phyloP scores from a whole-genome alignment of 2,888 invertebrate genomes.

The Amiota mariae region DNA sequence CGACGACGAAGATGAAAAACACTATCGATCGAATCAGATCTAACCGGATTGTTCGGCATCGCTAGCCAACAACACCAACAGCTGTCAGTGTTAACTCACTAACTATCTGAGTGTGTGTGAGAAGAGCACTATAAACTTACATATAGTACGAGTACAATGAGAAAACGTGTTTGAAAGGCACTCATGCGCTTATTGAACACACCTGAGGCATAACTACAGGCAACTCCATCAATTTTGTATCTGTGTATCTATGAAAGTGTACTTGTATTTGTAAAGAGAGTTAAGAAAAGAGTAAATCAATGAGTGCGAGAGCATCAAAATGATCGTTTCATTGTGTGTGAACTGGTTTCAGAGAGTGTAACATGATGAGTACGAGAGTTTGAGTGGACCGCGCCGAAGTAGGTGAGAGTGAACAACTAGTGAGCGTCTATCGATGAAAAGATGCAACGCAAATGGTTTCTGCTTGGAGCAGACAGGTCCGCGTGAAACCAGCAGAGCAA shows the following conservation, averaged over 20 bases:
- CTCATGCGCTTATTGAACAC: constrained; percentile 13
- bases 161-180: constrained; percentile 43
- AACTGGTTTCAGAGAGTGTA: constrained; percentile 14
- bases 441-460: constrained; percentile 46
- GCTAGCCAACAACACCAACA: constrained; percentile 34
- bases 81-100: constrained; percentile 34
- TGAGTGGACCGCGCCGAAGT: constrained; percentile 29
- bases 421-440: constrained; percentile 36
- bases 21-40: constrained; percentile 37
- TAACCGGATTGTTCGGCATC: constrained; percentile 52
- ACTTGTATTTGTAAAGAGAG: constrained; percentile 5
- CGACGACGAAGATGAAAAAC: constrained; percentile 32
- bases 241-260: background rate
- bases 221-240: background rate
- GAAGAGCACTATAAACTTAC: constrained; percentile 36
- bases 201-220: constrained; percentile 18
- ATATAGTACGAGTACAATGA: background rate
- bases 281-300: background rate
- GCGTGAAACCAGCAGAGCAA: constrained; percentile 72
- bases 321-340: background rate
- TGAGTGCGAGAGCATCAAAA: background rate
- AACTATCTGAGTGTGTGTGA: constrained; percentile 1
- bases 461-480: constrained; percentile 70
- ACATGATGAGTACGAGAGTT: constrained; percentile 24
- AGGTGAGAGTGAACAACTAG: constrained; percentile 13